Conservation (phyloP, 2,113 vertebrate genomes). For the Myocastor coypus region DNA sequence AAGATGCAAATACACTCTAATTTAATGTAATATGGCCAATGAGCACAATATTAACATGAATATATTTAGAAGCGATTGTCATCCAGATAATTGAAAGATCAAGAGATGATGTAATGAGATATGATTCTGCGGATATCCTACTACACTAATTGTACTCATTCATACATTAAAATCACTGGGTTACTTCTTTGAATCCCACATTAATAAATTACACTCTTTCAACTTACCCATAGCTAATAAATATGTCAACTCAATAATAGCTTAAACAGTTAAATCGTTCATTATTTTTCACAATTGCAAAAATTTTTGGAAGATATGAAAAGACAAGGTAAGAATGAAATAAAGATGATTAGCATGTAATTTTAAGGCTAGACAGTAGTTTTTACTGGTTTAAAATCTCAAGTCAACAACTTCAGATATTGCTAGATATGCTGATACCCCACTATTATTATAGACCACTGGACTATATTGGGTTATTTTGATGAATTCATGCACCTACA, state of each 20-base stretch:
- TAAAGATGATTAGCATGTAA: neutral
- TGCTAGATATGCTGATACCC: too few relatives aligned
- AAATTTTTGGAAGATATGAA: neutral
- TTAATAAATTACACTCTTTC: neutral
- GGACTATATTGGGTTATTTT: too few relatives aligned
- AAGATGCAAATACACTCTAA: neutral
- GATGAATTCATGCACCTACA: too few relatives aligned
- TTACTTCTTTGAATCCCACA: neutral
- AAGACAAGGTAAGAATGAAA: neutral
- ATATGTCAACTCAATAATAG: neutral
- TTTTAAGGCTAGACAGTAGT: neutral
- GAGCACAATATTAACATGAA: neutral
- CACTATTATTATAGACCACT: too few relatives aligned
- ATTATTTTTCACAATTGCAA: neutral
- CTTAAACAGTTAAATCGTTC: neutral
- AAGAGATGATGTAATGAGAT: neutral
- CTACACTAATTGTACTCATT: neutral
- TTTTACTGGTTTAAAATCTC: constrained; percentile 43
- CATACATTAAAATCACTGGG: neutral
- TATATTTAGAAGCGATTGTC: neutral
- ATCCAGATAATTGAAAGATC: neutral
- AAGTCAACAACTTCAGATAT: too few relatives aligned
- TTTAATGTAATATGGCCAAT: neutral
- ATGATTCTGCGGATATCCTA: neutral
- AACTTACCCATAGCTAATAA: neutral